Percentiles rank a stretch among this genome's conserved stretches.
Evolutionary conservation across 2,113 vertebrate species (phyloP).

Genomic region (human): DNA sequence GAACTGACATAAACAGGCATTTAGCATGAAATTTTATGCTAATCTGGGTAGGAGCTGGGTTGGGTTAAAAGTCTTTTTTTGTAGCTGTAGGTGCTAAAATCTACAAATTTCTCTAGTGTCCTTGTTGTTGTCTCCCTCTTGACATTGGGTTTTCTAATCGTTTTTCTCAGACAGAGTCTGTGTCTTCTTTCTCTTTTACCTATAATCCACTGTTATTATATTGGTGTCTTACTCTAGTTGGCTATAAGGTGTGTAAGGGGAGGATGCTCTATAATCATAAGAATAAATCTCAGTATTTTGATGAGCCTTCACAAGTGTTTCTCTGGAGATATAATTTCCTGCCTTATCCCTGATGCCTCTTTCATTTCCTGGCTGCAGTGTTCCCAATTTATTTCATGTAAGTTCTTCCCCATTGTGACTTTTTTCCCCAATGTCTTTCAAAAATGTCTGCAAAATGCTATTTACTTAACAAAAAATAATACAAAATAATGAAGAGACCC

Average conservation of each 20-base stretch:
- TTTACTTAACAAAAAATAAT: neutral
- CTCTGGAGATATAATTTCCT: neutral
- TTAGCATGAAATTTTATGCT: neutral
- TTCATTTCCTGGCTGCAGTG: too few relatives aligned
- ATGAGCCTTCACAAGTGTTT: too few relatives aligned
- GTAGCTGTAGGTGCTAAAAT: neutral
- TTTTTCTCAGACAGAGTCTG: neutral
- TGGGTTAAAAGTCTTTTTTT: neutral
- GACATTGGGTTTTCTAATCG: neutral
- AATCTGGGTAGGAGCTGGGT: rapidly evolving
- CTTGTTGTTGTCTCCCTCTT: neutral
- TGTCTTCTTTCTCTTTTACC: neutral
- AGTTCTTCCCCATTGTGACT: neutral
- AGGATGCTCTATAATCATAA: neutral
- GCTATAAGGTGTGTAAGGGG: neutral
- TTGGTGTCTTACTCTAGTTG: neutral
- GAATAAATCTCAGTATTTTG: neutral
- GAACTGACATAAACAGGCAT: neutral
- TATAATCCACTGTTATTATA: too few relatives aligned
- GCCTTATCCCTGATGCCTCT: rapidly evolving
- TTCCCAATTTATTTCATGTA: neutral
- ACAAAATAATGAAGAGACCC: neutral
- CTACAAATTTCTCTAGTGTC: neutral
- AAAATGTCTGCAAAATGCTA: neutral
- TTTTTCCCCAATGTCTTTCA: neutral